These are phyloP conservation scores for Streblospio benedicti DNA, from an alignment of 1,140 invertebrate species.

Conservation along the genomic window DNA sequence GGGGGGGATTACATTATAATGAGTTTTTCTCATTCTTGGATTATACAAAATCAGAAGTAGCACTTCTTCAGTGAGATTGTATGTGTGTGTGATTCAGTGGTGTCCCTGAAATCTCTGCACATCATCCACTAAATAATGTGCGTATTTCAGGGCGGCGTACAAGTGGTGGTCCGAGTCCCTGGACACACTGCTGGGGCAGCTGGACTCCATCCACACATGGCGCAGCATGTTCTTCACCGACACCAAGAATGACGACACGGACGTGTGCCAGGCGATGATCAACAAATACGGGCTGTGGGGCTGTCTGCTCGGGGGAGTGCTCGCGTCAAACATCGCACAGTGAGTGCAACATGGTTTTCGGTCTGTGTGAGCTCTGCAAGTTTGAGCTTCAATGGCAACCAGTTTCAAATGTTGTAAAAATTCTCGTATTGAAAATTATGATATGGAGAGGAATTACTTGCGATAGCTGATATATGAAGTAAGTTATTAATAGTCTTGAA, in stretches of 20 bases:
- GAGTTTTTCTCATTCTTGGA: too few relatives aligned
- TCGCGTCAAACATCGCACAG: constrained; percentile 46
- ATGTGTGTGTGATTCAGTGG: too few relatives aligned
- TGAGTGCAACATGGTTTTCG: constrained; percentile 29
- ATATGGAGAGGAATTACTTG: too few relatives aligned
- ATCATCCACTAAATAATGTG: not conserved
- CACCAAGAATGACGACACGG: constrained; percentile 5
- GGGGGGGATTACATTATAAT: too few relatives aligned
- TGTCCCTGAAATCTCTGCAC: too few relatives aligned
- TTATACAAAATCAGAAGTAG: too few relatives aligned
- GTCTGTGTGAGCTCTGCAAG: too few relatives aligned
- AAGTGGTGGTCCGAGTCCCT: constrained; percentile 38
- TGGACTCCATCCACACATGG: constrained; percentile 35
- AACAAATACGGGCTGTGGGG: constrained; percentile 45
- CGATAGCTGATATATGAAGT: too few relatives aligned
- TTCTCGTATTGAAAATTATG: too few relatives aligned
- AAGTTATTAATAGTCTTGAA: too few relatives aligned
- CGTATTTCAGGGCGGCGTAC: constrained; percentile 32
- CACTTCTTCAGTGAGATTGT: not conserved
- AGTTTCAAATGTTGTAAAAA: too few relatives aligned
- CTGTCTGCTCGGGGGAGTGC: constrained; percentile 39
- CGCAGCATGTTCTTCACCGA: constrained; percentile 19
- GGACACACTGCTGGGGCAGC: constrained; percentile 30
- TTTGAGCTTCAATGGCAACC: too few relatives aligned
- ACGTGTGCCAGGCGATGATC: constrained; percentile 32